phyloP scores from a whole-genome alignment of 2,113 vertebrate genomes.

The Channa maculata region DNA sequence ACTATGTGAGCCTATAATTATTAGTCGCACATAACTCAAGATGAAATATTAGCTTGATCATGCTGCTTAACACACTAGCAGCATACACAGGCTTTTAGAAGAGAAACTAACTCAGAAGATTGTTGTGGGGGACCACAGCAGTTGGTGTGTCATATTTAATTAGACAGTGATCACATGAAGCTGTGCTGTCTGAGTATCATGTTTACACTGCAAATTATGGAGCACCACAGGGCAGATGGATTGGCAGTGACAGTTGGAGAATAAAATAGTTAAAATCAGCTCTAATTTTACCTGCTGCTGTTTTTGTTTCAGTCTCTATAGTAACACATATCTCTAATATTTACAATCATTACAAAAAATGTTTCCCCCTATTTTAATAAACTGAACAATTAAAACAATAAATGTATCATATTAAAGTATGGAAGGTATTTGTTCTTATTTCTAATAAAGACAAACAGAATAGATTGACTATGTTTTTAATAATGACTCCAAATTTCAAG shows the following conservation, averaged over 20 bases:
- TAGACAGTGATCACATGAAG: conserved; percentile 68
- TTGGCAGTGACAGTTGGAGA: conserved; percentile 18
- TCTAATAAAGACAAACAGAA: no score
- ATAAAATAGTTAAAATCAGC: no score
- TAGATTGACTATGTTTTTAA: no score
- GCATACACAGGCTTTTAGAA: conserved; percentile 68
- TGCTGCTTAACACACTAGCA: conserved; percentile 28
- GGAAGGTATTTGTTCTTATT: no score
- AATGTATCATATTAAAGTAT: no score
- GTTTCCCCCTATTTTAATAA: no score
- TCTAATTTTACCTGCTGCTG: no score
- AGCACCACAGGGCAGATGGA: conserved; percentile 37
- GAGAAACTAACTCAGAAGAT: conserved; percentile 66
- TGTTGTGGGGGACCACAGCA: conserved; percentile 66
- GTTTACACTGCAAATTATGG: conserved; percentile 63
- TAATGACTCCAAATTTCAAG: no score
- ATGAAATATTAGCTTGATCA: conserved; percentile 67
- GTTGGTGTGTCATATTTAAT: conserved; percentile 71
- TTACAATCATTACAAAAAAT: no score
- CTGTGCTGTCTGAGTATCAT: conserved; percentile 63
- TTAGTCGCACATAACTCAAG: conserved; percentile 67
- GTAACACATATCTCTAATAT: no score
- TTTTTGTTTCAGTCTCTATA: no score
- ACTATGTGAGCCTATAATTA: conserved; percentile 59
- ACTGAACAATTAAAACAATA: no score